Evolutionary conservation across 2,888 invertebrate species (phyloP), one percentile per base, ranked within the genome.

Genomic region (Aleiodes alternator): DNA sequence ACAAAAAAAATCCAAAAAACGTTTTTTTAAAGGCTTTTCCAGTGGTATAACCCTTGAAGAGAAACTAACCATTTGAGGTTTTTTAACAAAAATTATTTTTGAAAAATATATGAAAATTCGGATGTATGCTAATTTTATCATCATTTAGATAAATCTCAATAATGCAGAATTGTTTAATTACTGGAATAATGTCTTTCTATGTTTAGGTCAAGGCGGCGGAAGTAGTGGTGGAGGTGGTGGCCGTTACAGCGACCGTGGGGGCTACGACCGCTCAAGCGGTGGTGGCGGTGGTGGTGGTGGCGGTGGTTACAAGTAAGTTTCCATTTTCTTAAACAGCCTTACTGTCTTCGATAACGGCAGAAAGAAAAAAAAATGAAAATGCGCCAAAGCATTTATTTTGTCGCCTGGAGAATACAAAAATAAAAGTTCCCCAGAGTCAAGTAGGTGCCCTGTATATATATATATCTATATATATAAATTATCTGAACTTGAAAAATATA

Each of bases 191-290:
- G 43, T 23, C 23, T 70, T 75, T 53, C 72, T n/a, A 14, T 61
- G 14, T 77, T 74, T 57, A 85, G 92, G 92, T 90, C 92, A 92
- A 88, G 92, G 84, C 3, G 84, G 86, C 72, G 84, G 86, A 72
- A 85, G 87, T 80, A 84, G 86, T 53, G 83, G 85, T 34, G 82
- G 88, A 83, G 88, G 86, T 69, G 81, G 88, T 50, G 66, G 68
- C n/a, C 68, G 68, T 29, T 68, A 51, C 68, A 79, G 84, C 69
- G 90, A 92, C 90, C 88, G 92, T 87, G 91, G 92, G 89, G 91
- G 92, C 90, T 88, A 87, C 77, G 84, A 83, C 73, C 86, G 89
- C 79, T 88, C 89, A 77, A 86, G 88, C 68, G 87, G 89, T 77
- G 85, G 86, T 78, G 84, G 89, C 59, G 88, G 89, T 76, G 84